These are phyloP conservation scores for Poecilia gillii DNA, from an alignment of 2,797 vertebrate genomes.

Conservation along the genomic window DNA sequence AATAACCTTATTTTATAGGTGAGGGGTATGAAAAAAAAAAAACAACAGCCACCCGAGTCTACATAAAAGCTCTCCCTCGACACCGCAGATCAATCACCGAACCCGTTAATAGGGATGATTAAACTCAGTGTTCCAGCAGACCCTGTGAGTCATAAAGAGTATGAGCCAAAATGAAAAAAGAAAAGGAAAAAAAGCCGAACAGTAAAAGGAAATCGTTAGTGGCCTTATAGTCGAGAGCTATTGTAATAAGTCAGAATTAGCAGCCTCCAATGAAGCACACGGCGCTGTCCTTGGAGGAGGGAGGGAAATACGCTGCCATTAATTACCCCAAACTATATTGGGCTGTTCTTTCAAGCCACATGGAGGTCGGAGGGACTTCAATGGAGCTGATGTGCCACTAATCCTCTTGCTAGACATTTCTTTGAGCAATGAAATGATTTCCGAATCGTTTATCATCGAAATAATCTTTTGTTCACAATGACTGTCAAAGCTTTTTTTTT, in stretches of 20 bases:
- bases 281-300: conserved; percentile 7
- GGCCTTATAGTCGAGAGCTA: conserved; percentile 40
- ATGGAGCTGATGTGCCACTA: not conserved
- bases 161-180: conserved; percentile 32
- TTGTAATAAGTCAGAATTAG: conserved; percentile 56
- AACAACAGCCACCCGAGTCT: conserved; percentile 11
- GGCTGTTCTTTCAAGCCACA: conserved; percentile 16
- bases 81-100: conserved; percentile 46
- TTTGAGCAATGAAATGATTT: conserved; percentile 10
- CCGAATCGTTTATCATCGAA: not conserved
- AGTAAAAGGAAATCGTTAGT: conserved; percentile 61
- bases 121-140: conserved; percentile 24
- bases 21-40: conserved; percentile 5
- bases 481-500: conserved; percentile 17
- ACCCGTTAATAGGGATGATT: conserved; percentile 51
- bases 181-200: conserved; percentile 25
- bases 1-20: not conserved
- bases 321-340: conserved; percentile 38
- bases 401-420: conserved; percentile 15
- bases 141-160: conserved; percentile 37
- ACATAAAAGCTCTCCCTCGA: conserved; percentile 22
- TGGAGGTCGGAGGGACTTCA: not conserved
- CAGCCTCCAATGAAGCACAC: conserved; percentile 25
- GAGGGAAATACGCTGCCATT: conserved; percentile 17
- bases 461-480: conserved; percentile 8